Percentiles rank a stretch among this genome's conserved stretches.
Evolutionary conservation across 2,113 vertebrate species (phyloP).

Genomic region (Acinonyx jubatus): DNA sequence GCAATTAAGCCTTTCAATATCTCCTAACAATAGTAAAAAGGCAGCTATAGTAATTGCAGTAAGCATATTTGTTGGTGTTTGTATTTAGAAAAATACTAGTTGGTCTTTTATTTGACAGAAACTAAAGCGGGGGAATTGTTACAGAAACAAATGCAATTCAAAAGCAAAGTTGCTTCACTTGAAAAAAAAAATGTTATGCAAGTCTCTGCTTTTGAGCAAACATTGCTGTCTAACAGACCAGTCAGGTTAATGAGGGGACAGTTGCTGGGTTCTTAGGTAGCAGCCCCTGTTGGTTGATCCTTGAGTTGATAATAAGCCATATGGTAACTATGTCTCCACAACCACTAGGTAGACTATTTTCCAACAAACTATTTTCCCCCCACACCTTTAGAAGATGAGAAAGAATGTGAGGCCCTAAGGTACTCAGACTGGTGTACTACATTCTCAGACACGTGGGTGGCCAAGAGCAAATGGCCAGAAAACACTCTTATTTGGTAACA

Average conservation of each 20-base stretch:
- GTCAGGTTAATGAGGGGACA: not conserved
- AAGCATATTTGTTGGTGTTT: constrained; percentile 76
- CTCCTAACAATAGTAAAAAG: constrained; percentile 74
- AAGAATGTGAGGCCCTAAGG: not conserved
- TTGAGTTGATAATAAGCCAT: constrained; percentile 13
- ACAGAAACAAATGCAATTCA: constrained; percentile 76
- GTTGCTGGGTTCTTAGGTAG: not conserved
- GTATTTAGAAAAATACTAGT: constrained; percentile 78
- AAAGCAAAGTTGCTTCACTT: constrained; percentile 67
- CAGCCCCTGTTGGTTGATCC: not conserved
- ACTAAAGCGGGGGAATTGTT: constrained; percentile 73
- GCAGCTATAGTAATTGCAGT: constrained; percentile 67
- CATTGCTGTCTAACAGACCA: not conserved
- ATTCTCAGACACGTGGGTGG: constrained; percentile 59
- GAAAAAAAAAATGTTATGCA: not conserved
- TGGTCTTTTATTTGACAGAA: constrained; percentile 78
- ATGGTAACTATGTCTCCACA: not conserved
- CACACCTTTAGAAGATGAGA: not conserved
- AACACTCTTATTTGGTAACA: constrained; percentile 38
- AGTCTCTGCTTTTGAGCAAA: constrained; percentile 31
- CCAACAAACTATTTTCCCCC: constrained; percentile 25
- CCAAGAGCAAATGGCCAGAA: constrained; percentile 48
- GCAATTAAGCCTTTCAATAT: constrained; percentile 78
- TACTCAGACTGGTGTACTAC: not conserved
- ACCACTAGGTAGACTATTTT: not conserved